phyloP scores from a whole-genome alignment of 2,797 vertebrate genomes.

The Oryzias dopingdopingensis region DNA sequence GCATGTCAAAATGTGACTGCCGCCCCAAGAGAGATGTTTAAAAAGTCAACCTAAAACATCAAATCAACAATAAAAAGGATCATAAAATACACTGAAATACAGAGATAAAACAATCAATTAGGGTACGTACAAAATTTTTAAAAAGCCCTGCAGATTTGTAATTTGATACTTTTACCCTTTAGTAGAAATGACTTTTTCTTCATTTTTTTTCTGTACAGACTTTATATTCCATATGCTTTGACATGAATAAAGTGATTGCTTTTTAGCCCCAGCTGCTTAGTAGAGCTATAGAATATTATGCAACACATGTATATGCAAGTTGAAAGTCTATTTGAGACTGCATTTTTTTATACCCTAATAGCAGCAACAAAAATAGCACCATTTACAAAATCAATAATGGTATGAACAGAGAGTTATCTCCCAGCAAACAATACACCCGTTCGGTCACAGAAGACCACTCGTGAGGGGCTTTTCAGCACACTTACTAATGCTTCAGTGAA shows the following conservation, averaged over 20 bases:
- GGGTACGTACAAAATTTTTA: too few species aligned
- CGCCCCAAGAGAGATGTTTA: too few species aligned
- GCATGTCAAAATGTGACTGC: too few species aligned
- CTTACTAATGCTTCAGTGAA: constrained; percentile 49
- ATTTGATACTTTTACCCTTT: too few species aligned
- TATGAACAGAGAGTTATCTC: constrained; percentile 15
- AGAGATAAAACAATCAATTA: too few species aligned
- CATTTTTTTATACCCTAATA: constrained; percentile 8
- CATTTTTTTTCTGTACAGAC: background rate
- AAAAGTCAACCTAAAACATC: too few species aligned
- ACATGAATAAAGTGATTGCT: background rate
- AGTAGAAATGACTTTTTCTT: background rate
- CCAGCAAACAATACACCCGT: constrained; percentile 6
- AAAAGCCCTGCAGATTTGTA: too few species aligned
- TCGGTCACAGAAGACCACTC: constrained; percentile 11
- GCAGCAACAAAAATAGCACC: constrained; percentile 13
- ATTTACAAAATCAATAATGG: constrained; percentile 9
- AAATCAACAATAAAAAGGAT: too few species aligned
- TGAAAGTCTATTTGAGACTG: constrained; percentile 28
- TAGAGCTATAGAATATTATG: constrained; percentile 19
- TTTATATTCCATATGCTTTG: constrained; percentile 9
- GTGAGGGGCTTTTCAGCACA: constrained; percentile 22
- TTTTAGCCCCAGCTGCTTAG: constrained; percentile 6
- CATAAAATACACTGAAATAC: too few species aligned
- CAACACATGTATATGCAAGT: constrained; percentile 12